These are phyloP conservation scores for Anas flavirostris DNA, from an alignment of 2,797 vertebrate species.

Conservation along the genomic window DNA sequence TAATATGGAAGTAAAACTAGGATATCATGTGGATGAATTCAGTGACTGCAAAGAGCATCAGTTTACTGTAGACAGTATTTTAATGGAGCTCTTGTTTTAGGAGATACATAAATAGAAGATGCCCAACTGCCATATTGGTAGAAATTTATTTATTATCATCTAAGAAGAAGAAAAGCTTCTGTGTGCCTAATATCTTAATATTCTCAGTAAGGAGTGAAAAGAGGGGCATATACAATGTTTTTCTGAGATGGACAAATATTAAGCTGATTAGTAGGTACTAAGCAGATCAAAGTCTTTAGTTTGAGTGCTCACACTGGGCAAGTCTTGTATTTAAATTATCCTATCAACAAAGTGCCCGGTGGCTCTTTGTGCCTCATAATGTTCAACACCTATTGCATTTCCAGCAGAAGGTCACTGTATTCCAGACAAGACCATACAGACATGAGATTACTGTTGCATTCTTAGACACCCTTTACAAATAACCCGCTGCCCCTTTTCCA, in stretches of 20 bases:
- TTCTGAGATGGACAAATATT: neutral
- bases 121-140: neutral
- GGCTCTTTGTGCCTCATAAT: neutral
- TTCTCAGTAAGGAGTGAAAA: neutral
- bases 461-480: neutral
- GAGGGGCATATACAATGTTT: neutral
- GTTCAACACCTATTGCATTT: neutral
- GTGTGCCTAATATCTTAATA: neutral
- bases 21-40: neutral
- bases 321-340: neutral
- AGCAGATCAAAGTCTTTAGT: neutral
- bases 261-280: neutral
- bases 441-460: neutral
- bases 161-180: neutral
- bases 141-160: neutral
- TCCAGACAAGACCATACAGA: neutral
- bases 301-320: neutral
- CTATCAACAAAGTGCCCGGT: neutral
- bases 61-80: neutral
- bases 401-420: neutral
- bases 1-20: neutral
- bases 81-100: neutral
- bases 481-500: neutral
- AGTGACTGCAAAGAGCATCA: neutral
- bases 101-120: neutral